phyloP scores from a whole-genome alignment of 2,888 invertebrate species.

The Tenthredo scrophulariae region DNA sequence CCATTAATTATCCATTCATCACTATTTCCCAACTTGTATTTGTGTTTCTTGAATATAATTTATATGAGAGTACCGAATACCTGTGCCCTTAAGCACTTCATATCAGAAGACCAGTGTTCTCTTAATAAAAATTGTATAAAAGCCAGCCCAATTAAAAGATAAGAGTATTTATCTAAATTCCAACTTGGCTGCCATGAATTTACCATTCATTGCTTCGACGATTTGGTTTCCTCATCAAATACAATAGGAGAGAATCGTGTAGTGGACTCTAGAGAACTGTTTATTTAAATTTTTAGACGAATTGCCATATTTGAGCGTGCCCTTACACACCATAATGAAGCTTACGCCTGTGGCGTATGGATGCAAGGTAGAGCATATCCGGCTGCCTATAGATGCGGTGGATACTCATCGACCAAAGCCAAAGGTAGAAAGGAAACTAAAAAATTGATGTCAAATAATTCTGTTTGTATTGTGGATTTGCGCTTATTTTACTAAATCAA shows the following conservation, averaged over 20 bases:
- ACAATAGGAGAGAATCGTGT: background rate
- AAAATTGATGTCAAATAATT: conserved; percentile 48
- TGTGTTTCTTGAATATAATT: background rate
- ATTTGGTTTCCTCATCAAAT: background rate
- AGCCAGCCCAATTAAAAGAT: background rate
- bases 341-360: conserved; percentile 99
- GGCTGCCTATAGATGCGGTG: conserved; percentile 94
- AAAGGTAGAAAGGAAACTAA: conserved; percentile 80
- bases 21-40: background rate
- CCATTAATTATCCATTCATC: background rate
- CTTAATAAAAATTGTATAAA: background rate
- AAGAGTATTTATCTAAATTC: background rate
- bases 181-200: background rate
- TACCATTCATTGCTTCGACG: background rate
- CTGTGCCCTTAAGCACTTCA: background rate
- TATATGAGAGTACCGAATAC: background rate
- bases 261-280: background rate
- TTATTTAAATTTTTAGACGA: conserved; percentile 83
- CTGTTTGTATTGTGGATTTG: conserved; percentile 59
- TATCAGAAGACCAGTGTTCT: background rate
- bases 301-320: conserved; percentile 93
- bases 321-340: conserved; percentile 97
- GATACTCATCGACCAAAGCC: conserved; percentile 98
- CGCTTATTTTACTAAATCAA: conserved; percentile 53
- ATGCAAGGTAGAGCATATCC: conserved; percentile 96